Base-by-base conservation (phyloP, 1,140 invertebrate genomes). In the Bombus superbus region DNA sequence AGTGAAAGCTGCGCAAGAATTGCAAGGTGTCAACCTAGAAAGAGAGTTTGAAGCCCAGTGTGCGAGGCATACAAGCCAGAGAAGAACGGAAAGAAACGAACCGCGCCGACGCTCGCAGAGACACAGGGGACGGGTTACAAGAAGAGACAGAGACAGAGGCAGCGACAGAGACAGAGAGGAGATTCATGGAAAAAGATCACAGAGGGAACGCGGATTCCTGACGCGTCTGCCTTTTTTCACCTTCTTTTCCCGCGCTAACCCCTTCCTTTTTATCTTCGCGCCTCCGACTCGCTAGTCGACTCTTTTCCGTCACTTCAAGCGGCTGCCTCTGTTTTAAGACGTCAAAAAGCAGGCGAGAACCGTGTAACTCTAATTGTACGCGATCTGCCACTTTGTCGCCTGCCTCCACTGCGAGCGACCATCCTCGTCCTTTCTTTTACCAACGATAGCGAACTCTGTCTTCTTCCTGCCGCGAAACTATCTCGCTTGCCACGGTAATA, bases 21-120 rank as follows among this genome's bases (percentile, higher is more conserved):
- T 66, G 77, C 87, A 83, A 89, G 86, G 87, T 89, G 87, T 89
- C 87, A 86, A 83, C 81, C 81, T 89, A 87, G 87, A 89, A 87
- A 89, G 81, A 79, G 87, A 80, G 83, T 85, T 87, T 89, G 62
- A 87, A 85, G 53, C 82, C 44, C 69, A 42, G 82, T 74, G 85
- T 42, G 75, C 8, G 35, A 64, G 62, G 68, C 53, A 71, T 69
- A 79, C 81, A 84, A 47, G 25, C n/a, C 25, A 25, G 1, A 59
- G 74, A n/a, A 83, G 57, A 77, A 38, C 47, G 81, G 47, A 57
- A 47, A 44, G 72, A 81, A 83, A 64, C 47, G 57, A 86, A 78
- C 57, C 75, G 75, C 75, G 57, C 22, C 38, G 75, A 32, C 75
- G 75, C 35, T 38, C 15, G 64, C 15, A 53, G 81, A 77, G 73